A percentile compares a stretch with the other conserved stretches of the same genome.
Conservation (phyloP, 2,797 vertebrate species). For the Pitangus sulphuratus region DNA sequence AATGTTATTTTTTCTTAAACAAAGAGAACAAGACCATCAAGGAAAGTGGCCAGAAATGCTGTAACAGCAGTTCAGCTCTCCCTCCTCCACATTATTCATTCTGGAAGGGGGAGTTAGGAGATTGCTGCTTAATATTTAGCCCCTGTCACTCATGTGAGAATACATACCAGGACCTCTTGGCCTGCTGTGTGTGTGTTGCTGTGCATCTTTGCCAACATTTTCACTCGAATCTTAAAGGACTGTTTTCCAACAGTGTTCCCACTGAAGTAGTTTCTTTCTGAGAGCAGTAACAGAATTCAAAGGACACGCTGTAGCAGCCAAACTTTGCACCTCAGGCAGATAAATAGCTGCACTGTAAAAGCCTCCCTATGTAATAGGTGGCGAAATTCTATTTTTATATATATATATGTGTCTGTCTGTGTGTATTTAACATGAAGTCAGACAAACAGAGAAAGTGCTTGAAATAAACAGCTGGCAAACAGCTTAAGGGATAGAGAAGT, state of each 20-base stretch:
- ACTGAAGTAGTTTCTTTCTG: not conserved
- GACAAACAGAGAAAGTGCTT: not conserved
- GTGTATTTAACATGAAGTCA: not conserved
- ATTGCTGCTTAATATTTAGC: constrained; percentile 33
- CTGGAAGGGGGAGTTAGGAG: constrained; percentile 14
- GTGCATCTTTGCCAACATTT: not conserved
- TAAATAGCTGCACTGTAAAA: not conserved
- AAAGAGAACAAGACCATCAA: not conserved
- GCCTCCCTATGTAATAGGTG: not conserved
- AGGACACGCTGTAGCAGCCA: not conserved
- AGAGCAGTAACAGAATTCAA: not conserved
- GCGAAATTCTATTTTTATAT: not conserved
- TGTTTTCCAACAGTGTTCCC: not conserved
- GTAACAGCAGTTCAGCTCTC: not conserved
- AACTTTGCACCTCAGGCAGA: not conserved
- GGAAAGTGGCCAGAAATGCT: not conserved
- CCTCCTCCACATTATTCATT: not conserved
- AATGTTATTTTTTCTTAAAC: not conserved
- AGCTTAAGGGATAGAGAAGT: not conserved
- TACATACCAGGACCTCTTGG: not conserved
- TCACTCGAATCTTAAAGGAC: not conserved
- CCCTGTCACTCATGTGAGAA: not conserved
- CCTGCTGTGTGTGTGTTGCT: not conserved
- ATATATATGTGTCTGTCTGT: not conserved
- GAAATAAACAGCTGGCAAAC: not conserved